Base-by-base conservation (phyloP, 2,888 invertebrate genomes). In the Hirtodrosophila confusa region DNA sequence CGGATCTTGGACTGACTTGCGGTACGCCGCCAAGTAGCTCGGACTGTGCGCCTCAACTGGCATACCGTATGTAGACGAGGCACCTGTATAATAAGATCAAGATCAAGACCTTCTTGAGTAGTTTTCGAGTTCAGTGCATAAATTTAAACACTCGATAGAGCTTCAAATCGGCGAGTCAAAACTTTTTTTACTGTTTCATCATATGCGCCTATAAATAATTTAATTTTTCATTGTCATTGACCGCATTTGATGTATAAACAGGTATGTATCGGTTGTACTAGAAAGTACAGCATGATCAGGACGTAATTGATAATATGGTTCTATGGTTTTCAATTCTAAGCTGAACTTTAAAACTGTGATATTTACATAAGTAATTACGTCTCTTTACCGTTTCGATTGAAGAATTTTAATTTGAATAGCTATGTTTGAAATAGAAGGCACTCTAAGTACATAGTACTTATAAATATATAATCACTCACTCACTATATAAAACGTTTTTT, bases 1-100 rank as follows among this genome's bases (percentile, higher is more conserved):
- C 0, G 97, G 97, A 70, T 95, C 93, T 67, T 95, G 93, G 65
- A 97, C 89, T 0, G 97, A 97, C 55, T 93, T 93, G 6, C 93
- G 92, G 84, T 94, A 94, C 0, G 94, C 93, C 50, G 94, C 93
- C 75, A 94, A 93, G 82, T 95, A 97, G 75, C 93, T 88, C 7
- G 92, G 91, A 86, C 92, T 92, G 62, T 92, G 89, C 1, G 84
- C 67, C 37, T 90, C 89, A 7, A 78, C 77, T 0, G 87, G 77
- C 66, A 90, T 85, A 11, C 82, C 82, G 51, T 43, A 49, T n/a
- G 69, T 12, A 17, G 71, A 37, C n/a, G 45, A 50, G 24, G 54
- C 74, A 66, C 51, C 88, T 79, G 62, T 37, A 31, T 24, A 41
- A 23, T 3, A 11, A 35, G 24, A 55, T 17, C 17, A 17, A 31